Percentiles rank a stretch among this genome's conserved stretches.
phyloP scores from a whole-genome alignment of 2,797 vertebrate genomes.

The Coluber constrictor region DNA sequence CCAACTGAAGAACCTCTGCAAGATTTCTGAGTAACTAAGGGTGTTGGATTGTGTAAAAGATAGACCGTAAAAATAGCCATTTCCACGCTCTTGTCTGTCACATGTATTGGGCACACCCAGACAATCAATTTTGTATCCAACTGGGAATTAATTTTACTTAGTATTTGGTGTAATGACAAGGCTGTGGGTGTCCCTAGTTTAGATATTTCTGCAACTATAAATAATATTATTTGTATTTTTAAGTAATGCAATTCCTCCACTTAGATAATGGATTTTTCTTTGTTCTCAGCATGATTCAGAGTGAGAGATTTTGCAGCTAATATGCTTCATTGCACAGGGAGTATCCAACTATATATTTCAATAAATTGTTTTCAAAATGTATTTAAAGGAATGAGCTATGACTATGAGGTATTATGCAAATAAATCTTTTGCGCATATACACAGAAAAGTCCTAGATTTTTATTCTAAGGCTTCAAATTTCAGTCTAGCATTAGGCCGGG shows the following conservation, averaged over 20 bases:
- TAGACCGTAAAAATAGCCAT: background rate
- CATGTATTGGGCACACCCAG: background rate
- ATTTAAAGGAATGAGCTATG: background rate
- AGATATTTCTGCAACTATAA: background rate
- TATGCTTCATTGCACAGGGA: background rate
- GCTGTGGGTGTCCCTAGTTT: background rate
- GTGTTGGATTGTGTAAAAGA: background rate
- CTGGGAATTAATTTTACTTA: background rate
- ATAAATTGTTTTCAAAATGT: background rate
- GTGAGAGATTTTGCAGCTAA: background rate
- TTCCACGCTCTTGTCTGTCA: too few relatives aligned
- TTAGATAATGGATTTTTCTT: background rate
- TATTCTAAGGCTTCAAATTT: background rate
- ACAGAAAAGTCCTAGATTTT: background rate
- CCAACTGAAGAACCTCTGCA: background rate
- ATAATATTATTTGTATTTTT: background rate
- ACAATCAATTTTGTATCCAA: background rate
- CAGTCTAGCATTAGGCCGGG: background rate
- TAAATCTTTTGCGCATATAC: background rate
- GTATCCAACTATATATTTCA: background rate
- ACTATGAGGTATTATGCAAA: background rate
- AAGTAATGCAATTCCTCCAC: background rate
- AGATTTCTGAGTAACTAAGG: background rate
- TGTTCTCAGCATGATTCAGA: background rate
- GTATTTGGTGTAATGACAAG: background rate